Evolutionary conservation across 2,113 vertebrate species (phyloP).

Genomic region (Silurus meridionalis): DNA sequence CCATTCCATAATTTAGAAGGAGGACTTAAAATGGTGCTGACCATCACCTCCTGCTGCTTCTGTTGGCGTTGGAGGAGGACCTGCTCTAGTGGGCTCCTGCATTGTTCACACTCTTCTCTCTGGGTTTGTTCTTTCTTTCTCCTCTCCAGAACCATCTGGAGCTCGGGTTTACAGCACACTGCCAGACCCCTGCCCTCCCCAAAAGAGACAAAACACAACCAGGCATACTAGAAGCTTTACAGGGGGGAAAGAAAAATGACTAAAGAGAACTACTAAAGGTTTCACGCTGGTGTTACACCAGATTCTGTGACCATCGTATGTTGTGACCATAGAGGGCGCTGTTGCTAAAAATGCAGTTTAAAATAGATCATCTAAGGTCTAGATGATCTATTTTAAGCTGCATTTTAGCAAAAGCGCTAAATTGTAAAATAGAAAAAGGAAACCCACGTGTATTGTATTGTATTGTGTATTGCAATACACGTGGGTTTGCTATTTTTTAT

Average conservation of each 20-base stretch:
- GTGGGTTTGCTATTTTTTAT: too few species aligned
- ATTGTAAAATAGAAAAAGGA: too few species aligned
- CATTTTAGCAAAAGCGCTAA: too few species aligned
- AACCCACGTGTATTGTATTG: too few species aligned
- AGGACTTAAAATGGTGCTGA: constrained; percentile 16
- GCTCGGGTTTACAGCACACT: constrained; percentile 69
- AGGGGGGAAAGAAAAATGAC: not conserved
- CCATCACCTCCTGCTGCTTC: constrained; percentile 66
- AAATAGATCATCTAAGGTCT: too few species aligned
- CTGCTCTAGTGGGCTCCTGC: constrained; percentile 65
- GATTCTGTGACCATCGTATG: too few species aligned
- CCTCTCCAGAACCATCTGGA: constrained; percentile 70
- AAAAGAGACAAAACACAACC: constrained; percentile 31
- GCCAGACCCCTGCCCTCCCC: constrained; percentile 63
- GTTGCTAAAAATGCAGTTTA: too few species aligned
- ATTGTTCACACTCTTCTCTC: constrained; percentile 61
- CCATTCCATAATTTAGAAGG: not conserved
- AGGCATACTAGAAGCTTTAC: constrained; percentile 30
- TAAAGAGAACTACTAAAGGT: not conserved
- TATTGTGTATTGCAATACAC: not conserved
- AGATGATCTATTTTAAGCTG: too few species aligned
- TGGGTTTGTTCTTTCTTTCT: constrained; percentile 66
- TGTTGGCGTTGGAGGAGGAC: constrained; percentile 67
- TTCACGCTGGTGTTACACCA: not conserved
- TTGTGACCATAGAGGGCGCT: too few species aligned